phyloP scores from a whole-genome alignment of 2,113 vertebrate species.

The Ardeotis arabs region DNA sequence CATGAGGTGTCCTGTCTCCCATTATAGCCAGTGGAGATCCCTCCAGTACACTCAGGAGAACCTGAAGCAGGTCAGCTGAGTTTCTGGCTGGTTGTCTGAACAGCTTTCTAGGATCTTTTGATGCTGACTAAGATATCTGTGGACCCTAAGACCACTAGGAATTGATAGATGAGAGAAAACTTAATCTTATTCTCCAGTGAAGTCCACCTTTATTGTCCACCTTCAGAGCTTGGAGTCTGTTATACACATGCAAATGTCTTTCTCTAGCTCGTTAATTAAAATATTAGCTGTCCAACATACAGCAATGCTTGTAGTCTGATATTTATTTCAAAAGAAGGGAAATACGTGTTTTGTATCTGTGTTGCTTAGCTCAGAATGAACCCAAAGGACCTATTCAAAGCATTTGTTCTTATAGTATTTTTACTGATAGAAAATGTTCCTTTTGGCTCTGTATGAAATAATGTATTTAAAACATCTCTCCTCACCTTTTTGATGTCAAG shows the following conservation, averaged over 20 bases:
- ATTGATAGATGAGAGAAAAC: neutral
- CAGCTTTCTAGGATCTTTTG: neutral
- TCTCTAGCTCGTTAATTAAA: neutral
- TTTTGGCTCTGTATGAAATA: neutral
- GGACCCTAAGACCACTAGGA: neutral
- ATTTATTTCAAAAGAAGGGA: neutral
- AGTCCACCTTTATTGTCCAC: neutral
- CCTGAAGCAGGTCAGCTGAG: neutral
- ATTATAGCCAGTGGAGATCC: neutral
- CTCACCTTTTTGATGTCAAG: neutral
- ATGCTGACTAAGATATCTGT: neutral
- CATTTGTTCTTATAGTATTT: neutral
- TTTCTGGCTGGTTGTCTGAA: neutral
- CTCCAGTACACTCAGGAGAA: neutral
- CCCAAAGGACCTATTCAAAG: neutral
- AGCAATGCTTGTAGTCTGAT: neutral
- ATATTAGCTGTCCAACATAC: neutral
- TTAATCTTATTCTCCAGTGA: neutral
- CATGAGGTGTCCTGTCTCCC: neutral
- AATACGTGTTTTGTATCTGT: neutral
- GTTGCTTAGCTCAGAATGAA: neutral
- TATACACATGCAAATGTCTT: neutral
- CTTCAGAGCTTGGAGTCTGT: neutral
- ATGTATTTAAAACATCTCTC: neutral
- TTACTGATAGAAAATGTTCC: neutral